Base-by-base conservation (phyloP, 1,140 invertebrate species). In the Rhynchophorus ferrugineus region DNA sequence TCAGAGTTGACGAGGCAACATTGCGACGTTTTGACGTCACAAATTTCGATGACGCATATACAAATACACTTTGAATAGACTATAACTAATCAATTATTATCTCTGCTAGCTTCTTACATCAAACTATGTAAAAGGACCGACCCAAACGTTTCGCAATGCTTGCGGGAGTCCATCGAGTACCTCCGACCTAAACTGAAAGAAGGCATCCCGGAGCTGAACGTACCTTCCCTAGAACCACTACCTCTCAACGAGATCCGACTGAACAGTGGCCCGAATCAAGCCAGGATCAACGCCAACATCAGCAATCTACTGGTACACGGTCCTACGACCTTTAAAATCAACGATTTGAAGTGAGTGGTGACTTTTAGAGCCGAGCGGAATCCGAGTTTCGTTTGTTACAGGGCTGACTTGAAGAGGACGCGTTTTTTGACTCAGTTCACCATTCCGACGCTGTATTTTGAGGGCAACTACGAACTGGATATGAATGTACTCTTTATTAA, bases 31-130 rank as follows among this genome's bases (percentile, higher is more conserved):
- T n/a, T n/a, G n/a, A n/a, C n/a, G n/a, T n/a, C n/a, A n/a, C n/a
- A n/a, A n/a, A n/a, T n/a, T n/a, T n/a, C n/a, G n/a, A n/a, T n/a
- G n/a, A n/a, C n/a, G n/a, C n/a, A n/a, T n/a, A n/a, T n/a, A n/a
- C n/a, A n/a, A n/a, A n/a, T n/a, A n/a, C n/a, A n/a, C n/a, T n/a
- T n/a, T n/a, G n/a, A n/a, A n/a, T n/a, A n/a, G n/a, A n/a, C n/a
- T n/a, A n/a, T n/a, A n/a, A n/a, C n/a, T n/a, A n/a, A n/a, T n/a
- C n/a, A n/a, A n/a, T n/a, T n/a, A n/a, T n/a, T n/a, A n/a, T n/a
- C n/a, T n/a, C n/a, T n/a, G n/a, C n/a, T n/a, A 85, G 83, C 83
- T 11, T 65, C 78, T 9, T 84, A 82, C 61, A 83, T 85, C 51
- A 78, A 82, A 60, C 64, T 80, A 33, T 85, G 82, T 59, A 78